A percentile compares a stretch with the other conserved stretches of the same genome.
Conservation (phyloP, 2,797 vertebrate genomes). For the Sebastes wilsoni region DNA sequence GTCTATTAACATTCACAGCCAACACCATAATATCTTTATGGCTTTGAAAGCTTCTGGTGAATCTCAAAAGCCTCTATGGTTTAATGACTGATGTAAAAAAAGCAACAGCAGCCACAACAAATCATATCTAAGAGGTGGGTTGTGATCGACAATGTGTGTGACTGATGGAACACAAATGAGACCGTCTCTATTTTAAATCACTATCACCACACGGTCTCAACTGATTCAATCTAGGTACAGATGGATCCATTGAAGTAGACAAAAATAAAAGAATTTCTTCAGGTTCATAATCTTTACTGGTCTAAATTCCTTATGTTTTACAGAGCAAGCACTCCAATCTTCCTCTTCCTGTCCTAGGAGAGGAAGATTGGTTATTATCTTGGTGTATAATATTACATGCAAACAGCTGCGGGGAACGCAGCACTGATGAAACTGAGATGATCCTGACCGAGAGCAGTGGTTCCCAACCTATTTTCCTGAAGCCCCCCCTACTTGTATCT, state of each 20-base stretch:
- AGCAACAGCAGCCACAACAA: not conserved
- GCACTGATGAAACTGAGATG: not conserved
- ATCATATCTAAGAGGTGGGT: conserved; percentile 6
- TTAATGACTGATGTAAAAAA: conserved; percentile 26
- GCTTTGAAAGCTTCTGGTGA: conserved; percentile 29
- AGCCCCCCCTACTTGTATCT: no score
- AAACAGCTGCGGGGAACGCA: not conserved
- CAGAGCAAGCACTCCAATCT: not conserved
- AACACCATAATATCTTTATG: conserved; percentile 26
- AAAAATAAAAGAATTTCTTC: not conserved
- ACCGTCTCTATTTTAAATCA: not conserved
- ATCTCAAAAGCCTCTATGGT: conserved; percentile 20
- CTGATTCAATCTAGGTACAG: not conserved
- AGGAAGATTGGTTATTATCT: not conserved
- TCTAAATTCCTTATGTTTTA: not conserved
- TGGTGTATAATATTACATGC: not conserved
- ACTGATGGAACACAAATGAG: conserved; percentile 14
- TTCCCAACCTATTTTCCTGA: no score
- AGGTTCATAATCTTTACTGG: not conserved
- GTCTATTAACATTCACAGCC: conserved; percentile 40
- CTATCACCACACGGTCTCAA: not conserved
- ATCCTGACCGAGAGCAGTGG: not conserved
- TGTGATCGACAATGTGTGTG: not conserved
- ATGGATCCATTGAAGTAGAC: not conserved
- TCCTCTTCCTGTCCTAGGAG: not conserved